Conservation (phyloP, 30 jellyfish, hydroid and myxozoan species). For the Pseudorhiza aurosa region DNA sequence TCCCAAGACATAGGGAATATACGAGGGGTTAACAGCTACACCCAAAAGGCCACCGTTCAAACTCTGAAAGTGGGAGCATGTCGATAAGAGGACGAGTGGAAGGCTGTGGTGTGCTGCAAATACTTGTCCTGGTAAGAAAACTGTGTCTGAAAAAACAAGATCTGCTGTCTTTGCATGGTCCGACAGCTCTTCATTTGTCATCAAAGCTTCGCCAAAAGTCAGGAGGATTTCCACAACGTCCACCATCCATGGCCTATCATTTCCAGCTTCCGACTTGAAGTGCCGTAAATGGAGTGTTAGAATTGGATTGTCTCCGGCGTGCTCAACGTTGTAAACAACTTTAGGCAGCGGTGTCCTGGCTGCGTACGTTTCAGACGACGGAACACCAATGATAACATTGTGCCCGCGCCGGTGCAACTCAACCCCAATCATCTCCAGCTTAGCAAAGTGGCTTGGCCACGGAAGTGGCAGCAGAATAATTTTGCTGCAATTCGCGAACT, state of each 20-base stretch:
- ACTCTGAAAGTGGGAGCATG: conserved; percentile 58
- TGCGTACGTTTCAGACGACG: conserved; percentile 42
- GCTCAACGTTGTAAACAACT: conserved; percentile 3
- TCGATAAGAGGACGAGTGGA: conserved; percentile 49
- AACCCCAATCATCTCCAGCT: conserved; percentile 51
- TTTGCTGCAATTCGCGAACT: not conserved
- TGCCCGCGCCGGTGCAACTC: conserved; percentile 49
- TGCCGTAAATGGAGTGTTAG: conserved; percentile 25
- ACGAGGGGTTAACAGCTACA: conserved; percentile 46
- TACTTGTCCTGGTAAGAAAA: conserved; percentile 27
- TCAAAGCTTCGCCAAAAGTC: conserved; percentile 12
- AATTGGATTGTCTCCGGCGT: conserved; percentile 7
- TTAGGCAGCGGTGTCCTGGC: not conserved
- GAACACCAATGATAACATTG: conserved; percentile 33
- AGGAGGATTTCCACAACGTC: conserved; percentile 4
- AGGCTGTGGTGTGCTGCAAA: conserved; percentile 42
- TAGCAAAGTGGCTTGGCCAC: conserved; percentile 69
- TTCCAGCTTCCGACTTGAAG: conserved; percentile 27
- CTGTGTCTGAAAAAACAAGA: conserved; percentile 50
- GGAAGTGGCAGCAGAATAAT: conserved; percentile 60
- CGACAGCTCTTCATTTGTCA: conserved; percentile 18
- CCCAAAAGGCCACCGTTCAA: conserved; percentile 38
- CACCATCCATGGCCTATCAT: conserved; percentile 54
- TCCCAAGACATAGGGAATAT: conserved; percentile 26
- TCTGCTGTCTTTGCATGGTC: conserved; percentile 34